phyloP scores from a whole-genome alignment of 2,888 invertebrate genomes.

The Perdita meconis region DNA sequence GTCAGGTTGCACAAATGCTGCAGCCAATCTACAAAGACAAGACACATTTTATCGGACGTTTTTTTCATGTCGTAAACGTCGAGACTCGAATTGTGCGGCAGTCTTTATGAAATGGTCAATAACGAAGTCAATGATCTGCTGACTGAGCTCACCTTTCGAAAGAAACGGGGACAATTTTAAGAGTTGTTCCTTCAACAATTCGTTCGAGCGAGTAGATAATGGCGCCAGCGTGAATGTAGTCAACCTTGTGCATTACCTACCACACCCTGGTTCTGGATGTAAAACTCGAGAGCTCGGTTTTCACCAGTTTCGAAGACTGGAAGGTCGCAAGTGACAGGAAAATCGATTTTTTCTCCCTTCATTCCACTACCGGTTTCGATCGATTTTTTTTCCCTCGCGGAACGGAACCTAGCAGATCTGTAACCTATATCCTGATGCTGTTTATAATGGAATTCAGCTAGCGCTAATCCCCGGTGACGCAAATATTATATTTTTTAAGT shows the following conservation, averaged over 20 bases:
- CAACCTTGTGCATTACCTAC: constrained; percentile 72
- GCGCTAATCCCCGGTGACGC: background rate
- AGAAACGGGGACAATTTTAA: constrained; percentile 67
- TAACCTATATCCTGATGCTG: constrained; percentile 2
- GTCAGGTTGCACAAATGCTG: too few relatives aligned
- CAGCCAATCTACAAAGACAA: too few relatives aligned
- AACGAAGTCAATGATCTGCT: background rate
- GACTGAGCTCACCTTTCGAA: constrained; percentile 57
- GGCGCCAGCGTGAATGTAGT: constrained; percentile 73
- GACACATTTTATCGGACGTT: background rate
- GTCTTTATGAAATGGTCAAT: background rate
- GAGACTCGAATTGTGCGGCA: background rate
- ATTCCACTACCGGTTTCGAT: constrained; percentile 57
- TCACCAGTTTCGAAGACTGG: constrained; percentile 71
- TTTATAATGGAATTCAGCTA: constrained; percentile 21
- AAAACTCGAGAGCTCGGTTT: constrained; percentile 70
- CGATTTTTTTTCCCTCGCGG: constrained; percentile 7
- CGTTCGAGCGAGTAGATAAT: constrained; percentile 71
- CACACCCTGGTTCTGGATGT: constrained; percentile 71
- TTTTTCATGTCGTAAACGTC: background rate
- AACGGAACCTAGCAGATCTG: constrained; percentile 37
- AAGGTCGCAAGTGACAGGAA: constrained; percentile 73
- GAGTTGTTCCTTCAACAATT: constrained; percentile 64
- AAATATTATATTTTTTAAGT: too few relatives aligned
- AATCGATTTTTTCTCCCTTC: constrained; percentile 62